Evolutionary conservation across 2,888 invertebrate genomes (phyloP).

Genomic region (Volucella bombylans): DNA sequence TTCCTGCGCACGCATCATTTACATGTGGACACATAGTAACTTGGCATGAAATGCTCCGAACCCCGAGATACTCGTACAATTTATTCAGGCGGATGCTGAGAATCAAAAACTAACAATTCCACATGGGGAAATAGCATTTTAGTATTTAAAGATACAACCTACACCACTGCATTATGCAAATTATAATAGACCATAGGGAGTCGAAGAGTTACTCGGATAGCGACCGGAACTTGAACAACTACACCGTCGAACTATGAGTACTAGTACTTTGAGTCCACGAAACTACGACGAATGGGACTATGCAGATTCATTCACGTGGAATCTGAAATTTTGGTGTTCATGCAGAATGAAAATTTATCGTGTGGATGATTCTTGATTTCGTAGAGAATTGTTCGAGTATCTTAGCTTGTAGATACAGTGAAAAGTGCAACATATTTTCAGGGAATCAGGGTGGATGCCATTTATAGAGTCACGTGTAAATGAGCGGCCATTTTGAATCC

Average conservation of each 20-base stretch:
- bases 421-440: constrained; percentile 37
- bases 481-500: constrained; percentile 69
- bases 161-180: constrained; percentile 63
- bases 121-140: constrained; percentile 24
- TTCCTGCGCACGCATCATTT: constrained; percentile 74
- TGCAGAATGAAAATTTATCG: constrained; percentile 57
- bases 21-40: background rate
- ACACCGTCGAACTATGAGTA: constrained; percentile 4
- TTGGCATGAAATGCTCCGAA: constrained; percentile 1
- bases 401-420: background rate
- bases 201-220: background rate
- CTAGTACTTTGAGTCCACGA: background rate
- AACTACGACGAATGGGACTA: background rate
- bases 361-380: constrained; percentile 51
- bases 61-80: constrained; percentile 2
- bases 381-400: background rate
- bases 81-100: constrained; percentile 54
- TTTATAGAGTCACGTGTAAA: constrained; percentile 63
- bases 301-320: constrained; percentile 41
- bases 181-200: constrained; percentile 18
- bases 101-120: constrained; percentile 5
- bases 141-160: constrained; percentile 29
- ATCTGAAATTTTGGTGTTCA: constrained; percentile 36
- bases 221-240: constrained; percentile 23
- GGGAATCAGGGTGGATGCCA: constrained; percentile 21